These are phyloP conservation scores for Hypsopygia costalis DNA, from an alignment of 2,888 invertebrate species.

Conservation along the genomic window DNA sequence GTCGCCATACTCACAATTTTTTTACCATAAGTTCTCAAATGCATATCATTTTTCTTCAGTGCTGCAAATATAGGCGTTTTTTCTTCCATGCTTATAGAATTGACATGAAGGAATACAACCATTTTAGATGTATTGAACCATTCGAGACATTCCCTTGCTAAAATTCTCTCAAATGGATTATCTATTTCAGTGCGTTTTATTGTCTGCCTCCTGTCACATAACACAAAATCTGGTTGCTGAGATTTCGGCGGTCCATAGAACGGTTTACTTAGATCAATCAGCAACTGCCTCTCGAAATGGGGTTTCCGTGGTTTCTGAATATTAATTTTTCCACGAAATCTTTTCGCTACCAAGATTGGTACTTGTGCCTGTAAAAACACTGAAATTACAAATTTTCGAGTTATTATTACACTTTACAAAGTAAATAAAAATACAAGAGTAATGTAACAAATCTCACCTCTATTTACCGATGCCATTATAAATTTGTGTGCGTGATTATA, in stretches of 20 bases:
- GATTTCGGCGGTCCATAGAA: constrained; percentile 71
- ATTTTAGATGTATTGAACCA: constrained; percentile 87
- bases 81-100: constrained; percentile 84
- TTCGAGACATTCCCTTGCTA: constrained; percentile 85
- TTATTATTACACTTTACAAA: not conserved
- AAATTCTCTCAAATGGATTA: constrained; percentile 86
- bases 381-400: constrained; percentile 28
- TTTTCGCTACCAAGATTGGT: constrained; percentile 77
- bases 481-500: not conserved
- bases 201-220: constrained; percentile 70
- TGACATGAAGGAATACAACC: constrained; percentile 86
- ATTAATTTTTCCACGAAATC: constrained; percentile 89
- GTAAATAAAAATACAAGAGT: not conserved
- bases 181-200: constrained; percentile 52
- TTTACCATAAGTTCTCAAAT: constrained; percentile 83
- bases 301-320: constrained; percentile 86
- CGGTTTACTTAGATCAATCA: constrained; percentile 84
- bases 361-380: constrained; percentile 60
- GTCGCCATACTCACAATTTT: constrained; percentile 85
- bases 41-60: constrained; percentile 85
- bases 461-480: constrained; percentile 39
- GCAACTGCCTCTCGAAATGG: constrained; percentile 84
- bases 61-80: constrained; percentile 82
- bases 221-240: constrained; percentile 59
- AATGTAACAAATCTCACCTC: constrained; percentile 24